Conservation (phyloP, 2,888 invertebrate genomes). For the Tillus elongatus region DNA sequence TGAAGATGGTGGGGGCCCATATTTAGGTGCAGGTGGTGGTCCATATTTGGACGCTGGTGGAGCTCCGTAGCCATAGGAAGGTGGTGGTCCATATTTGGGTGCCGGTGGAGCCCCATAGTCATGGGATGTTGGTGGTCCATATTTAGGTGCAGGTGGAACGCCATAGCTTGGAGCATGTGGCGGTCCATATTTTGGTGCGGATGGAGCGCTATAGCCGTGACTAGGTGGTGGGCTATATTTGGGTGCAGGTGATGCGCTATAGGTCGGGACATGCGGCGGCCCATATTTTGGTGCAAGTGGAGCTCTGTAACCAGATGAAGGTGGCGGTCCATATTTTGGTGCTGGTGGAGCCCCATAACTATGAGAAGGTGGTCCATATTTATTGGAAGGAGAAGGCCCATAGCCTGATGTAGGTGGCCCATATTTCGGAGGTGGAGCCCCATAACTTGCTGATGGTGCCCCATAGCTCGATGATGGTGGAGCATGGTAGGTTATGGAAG, state of each 20-base stretch:
- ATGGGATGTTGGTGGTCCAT: too few relatives aligned
- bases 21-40: constrained; percentile 14
- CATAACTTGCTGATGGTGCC: too few relatives aligned
- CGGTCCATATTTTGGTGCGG: constrained; percentile 17
- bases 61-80: constrained; percentile 14
- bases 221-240: too few relatives aligned
- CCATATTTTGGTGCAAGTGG: too few relatives aligned
- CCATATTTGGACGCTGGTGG: constrained; percentile 17
- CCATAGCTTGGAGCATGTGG: constrained; percentile 14
- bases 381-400: constrained; percentile 17
- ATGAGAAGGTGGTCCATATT: constrained; percentile 17
- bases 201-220: constrained; percentile 11
- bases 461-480: too few relatives aligned
- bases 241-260: constrained; percentile 11
- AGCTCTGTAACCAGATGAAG: constrained; percentile 13
- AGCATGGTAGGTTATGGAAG: too few relatives aligned
- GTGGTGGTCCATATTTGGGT: constrained; percentile 11
- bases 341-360: constrained; percentile 16
- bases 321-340: constrained; percentile 13
- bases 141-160: constrained; percentile 15
- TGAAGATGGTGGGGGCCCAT: constrained; percentile 13
- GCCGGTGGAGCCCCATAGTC: constrained; percentile 17
- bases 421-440: not conserved
- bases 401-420: constrained; percentile 1
- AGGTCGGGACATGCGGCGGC: constrained; percentile 14